Base-by-base conservation (phyloP, 2,888 invertebrate genomes). In the Oxystoma pomonae region DNA sequence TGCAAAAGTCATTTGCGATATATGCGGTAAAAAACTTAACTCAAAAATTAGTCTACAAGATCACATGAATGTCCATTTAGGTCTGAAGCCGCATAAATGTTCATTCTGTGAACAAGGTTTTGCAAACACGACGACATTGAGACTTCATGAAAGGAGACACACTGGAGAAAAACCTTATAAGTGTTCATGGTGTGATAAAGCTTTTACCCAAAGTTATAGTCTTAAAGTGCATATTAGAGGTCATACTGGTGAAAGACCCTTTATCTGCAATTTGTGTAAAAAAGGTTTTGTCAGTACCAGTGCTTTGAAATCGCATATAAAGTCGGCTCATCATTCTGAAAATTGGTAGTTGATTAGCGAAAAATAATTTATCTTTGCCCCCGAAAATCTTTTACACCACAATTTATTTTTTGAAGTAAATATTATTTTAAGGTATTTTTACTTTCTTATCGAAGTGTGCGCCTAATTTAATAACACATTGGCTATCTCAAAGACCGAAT, bases 101-200 rank as follows among this genome's bases (percentile, higher is more conserved):
- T 81, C 83, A 16, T 78, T 81, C 61, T 86, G 86, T 65, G 82
- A 82, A 52, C 86, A 85, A 67, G 75, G 82, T 0, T 86, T 86
- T 70, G 83, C 84, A 21, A 82, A 86, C 65, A 81, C 82, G 64
- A 83, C 82, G 58, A 83, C 84, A 0, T 70, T 85, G 59, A 83
- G 65, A 60, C 19, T 71, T 62, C 67, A 69, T 63, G 5, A 20
- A 55, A 81, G 85, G 0, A 79, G 80, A 0, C 86, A 86, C 61
- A 83, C 83, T 1, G 83, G 84, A 0, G 77, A 82, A 0, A 76
- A 83, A 50, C 85, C 85, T 1, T 84, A 81, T 57, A 80, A 82
- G 21, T 86, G 86, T 64, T 81, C 82, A 1, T 77, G 81, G 17
- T 75, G 75, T 63, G 72, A 71, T 7, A 74, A 71, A 63, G 67